phyloP scores from a whole-genome alignment of 2,113 vertebrate genomes.

The Mungos mungo region DNA sequence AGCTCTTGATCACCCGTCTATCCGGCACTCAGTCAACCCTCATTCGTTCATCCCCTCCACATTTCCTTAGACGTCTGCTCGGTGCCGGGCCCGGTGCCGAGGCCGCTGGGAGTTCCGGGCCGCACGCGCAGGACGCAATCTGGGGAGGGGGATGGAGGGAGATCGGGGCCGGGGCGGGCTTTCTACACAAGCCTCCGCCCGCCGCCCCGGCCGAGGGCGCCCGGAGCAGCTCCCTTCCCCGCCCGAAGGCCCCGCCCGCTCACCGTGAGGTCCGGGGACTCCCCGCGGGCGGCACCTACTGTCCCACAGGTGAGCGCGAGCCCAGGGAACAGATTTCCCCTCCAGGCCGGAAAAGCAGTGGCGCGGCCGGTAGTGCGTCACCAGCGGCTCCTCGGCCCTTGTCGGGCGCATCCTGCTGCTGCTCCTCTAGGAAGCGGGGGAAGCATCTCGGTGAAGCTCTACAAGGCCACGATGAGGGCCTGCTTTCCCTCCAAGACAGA shows the following conservation, averaged over 20 bases:
- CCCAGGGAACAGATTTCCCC: accelerated
- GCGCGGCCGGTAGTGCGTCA: conserved; percentile 49
- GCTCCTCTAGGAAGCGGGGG: background rate
- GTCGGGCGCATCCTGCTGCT: accelerated
- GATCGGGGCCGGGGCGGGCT: too few relatives aligned
- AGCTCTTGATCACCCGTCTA: background rate
- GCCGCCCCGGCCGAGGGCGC: background rate
- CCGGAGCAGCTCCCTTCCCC: background rate
- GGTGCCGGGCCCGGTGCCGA: accelerated
- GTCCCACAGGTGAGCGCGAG: accelerated
- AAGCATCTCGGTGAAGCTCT: accelerated
- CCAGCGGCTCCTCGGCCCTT: accelerated
- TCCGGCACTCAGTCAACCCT: background rate
- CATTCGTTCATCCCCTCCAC: background rate
- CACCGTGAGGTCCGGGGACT: background rate
- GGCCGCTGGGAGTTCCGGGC: background rate
- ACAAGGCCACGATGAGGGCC: accelerated
- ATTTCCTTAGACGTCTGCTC: background rate
- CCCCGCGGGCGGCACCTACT: accelerated
- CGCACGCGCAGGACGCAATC: too few relatives aligned
- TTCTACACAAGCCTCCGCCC: accelerated
- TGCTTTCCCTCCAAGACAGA: background rate
- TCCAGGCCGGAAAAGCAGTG: background rate
- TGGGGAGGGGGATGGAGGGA: accelerated
- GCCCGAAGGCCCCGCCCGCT: background rate